phyloP scores from a whole-genome alignment of 1,140 invertebrate genomes.

The Calycopis cecrops region DNA sequence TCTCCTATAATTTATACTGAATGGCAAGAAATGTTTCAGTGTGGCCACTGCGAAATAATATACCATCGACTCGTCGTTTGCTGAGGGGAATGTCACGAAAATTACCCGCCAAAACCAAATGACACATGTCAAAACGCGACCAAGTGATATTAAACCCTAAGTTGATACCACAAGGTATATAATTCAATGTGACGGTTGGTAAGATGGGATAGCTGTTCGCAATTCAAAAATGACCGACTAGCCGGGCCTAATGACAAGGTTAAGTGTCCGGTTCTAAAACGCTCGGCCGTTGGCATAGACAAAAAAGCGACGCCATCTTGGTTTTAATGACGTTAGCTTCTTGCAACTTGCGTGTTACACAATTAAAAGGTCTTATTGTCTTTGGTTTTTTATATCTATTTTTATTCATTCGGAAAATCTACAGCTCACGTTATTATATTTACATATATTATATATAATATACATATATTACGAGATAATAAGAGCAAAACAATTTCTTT shows the following conservation, averaged over 20 bases:
- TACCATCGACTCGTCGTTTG: constrained; percentile 1
- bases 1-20: no score
- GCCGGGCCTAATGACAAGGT: constrained; percentile 62
- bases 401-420: no score
- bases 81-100: constrained; percentile 4
- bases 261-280: constrained; percentile 43
- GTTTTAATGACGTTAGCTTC: constrained; percentile 21
- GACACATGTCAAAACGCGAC: background rate
- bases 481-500: no score
- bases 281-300: constrained; percentile 27
- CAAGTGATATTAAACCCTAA: background rate
- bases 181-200: constrained; percentile 11
- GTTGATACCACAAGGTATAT: background rate
- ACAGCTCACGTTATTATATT: no score
- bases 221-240: constrained; percentile 54
- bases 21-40: background rate
- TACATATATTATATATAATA: no score
- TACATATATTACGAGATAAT: no score
- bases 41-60: background rate
- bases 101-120: background rate
- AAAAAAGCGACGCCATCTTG: constrained; percentile 32
- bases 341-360: no score
- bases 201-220: constrained; percentile 24
- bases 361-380: no score
- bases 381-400: no score